Evolutionary conservation across 2,797 vertebrate genomes (phyloP).

Genomic region (Coccyzus lansbergi): DNA sequence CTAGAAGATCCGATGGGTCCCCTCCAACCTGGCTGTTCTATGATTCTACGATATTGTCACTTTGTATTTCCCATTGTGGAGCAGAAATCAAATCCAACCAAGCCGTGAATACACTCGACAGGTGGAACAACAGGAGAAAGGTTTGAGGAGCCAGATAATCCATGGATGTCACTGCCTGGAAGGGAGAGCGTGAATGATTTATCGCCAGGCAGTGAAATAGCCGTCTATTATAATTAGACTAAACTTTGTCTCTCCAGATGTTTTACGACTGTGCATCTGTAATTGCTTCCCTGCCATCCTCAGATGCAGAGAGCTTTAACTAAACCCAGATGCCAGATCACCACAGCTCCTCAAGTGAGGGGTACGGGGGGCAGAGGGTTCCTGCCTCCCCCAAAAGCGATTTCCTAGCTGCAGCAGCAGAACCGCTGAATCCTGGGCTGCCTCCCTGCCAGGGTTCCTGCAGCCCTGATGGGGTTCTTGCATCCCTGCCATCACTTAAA

Average conservation of each 20-base stretch:
- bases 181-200: background rate
- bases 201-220: background rate
- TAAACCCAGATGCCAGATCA: background rate
- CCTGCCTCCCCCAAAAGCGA: background rate
- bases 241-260: background rate
- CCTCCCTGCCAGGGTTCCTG: too few relatives aligned
- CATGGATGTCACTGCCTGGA: background rate
- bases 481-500: background rate
- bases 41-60: rapidly evolving
- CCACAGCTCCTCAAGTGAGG: too few relatives aligned
- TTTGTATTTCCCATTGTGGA: background rate
- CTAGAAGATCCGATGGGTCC: too few relatives aligned
- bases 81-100: background rate
- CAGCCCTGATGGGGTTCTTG: too few relatives aligned
- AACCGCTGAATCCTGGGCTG: background rate
- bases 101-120: background rate
- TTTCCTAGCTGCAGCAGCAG: rapidly evolving
- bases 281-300: background rate
- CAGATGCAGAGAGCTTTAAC: background rate
- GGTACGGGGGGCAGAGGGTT: too few relatives aligned
- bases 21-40: too few relatives aligned
- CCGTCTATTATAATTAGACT: background rate
- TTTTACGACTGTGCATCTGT: background rate
- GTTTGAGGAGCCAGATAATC: background rate
- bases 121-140: background rate